Evolutionary conservation across 2,113 vertebrate genomes (phyloP), one percentile per base, ranked within the genome.

Genomic region (Lasiurus borealis): DNA sequence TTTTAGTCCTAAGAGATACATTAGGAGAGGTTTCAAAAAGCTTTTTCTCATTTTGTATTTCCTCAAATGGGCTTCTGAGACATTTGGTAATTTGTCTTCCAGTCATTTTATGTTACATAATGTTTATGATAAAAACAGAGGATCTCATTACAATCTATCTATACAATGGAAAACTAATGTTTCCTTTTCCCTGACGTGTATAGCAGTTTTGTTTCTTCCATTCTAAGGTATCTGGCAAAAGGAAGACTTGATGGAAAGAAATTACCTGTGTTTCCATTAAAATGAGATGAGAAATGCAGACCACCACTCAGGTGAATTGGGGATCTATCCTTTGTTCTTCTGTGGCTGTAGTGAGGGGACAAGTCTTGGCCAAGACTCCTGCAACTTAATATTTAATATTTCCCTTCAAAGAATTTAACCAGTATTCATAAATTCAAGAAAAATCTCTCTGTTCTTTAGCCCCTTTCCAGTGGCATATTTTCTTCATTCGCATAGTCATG

Each of bases 111-210:
- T 75, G 23, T 72, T 85, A 59, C 27, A 1, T 59, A 16, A 16
- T 48, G 8, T 84, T 95, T 94, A 54, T 88, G 82, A 93, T 77
- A 77, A 93, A 93, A 94, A 66, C 62, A 96, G 52, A 96, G 62
- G 82, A 1, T 88, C 12, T 75, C 15, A 23, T 14, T 57, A 31
- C 46, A 89, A 84, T 25, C 86, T 94, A 84, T 25, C 86, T 94
- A 46, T 23, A 64, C 62, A 87, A 31, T 81, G 40, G 44, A 68
- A 96, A 95, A 72, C 12, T n/a, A 68, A 76, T 84, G 77, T 82
- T 59, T 94, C 62, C 12, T 85, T 93, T 62, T 75, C 9, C 29
- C 23, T 91, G 34, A 76, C 80, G 93, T 68, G 27, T 31, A n/a
- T 3, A 68, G 29, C 59, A 46, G 16, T 84, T 81, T 92, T 90